Evolutionary conservation across 2,888 invertebrate genomes (phyloP), one percentile per base, ranked within the genome.

Genomic region (Psylliodes chrysocephalus): DNA sequence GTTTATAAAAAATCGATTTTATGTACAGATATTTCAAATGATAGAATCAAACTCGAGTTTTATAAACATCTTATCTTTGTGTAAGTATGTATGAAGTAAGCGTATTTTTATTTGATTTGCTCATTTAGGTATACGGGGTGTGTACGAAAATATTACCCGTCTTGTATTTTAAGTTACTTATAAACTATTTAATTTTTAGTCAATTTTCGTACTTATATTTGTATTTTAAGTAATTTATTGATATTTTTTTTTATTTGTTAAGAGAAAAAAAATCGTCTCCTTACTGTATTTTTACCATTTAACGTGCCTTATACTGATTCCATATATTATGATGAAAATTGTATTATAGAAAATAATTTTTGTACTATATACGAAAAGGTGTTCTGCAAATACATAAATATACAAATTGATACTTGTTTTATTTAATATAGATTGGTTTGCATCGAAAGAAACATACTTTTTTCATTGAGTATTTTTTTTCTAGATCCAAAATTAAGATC

Each of bases 301-400:
- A 72, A 72, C 73, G 76, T 76, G 76, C 76, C 76, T 76, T 76
- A 59, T 40, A 76, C 70, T 73, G 64, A 71, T 68, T 72, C 67
- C 63, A 73, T 71, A 73, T 71, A 72, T 72, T 73, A 73, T 73
- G 71, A 72, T 73, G 66, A 73, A 68, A n/a, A 66, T 56, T 69
- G 69, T 69, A 49, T 28, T 28, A 73, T 71, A 67, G 67, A 71
- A 73, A 71, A 64, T 76, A 76, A 70, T 75, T 76, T 75, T 76
- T 64, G 71, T 75, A 75, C 74, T 69, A 71, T 73, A 67, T 65
- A 67, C 54, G 57, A 62, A 66, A n/a, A 55, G 59, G 62, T 67
- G 56, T 60, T 66, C 64, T 53, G 66, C 66, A 66, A 66, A 62
- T 63, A 63, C 55, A 66, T 60, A 59, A 28, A 49, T 28, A 62